These are phyloP conservation scores for Triplophysa bombifrons DNA, from an alignment of 2,797 vertebrate species.

Conservation along the genomic window DNA sequence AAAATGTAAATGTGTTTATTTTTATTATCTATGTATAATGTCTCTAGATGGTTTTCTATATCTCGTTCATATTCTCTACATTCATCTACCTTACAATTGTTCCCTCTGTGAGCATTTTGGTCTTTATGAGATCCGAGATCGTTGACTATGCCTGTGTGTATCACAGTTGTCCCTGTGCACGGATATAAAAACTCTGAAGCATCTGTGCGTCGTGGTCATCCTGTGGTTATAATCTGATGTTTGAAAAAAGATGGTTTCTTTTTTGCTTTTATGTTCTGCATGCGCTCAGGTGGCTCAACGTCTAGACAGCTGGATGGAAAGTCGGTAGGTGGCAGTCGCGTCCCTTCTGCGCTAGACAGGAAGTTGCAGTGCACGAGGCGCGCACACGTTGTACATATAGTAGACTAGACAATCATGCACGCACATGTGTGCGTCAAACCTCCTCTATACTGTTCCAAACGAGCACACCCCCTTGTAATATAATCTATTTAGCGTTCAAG, in stretches of 20 bases:
- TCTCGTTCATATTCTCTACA: too few species aligned
- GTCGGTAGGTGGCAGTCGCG: slow-evolving; percentile 92
- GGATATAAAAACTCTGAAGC: neutral
- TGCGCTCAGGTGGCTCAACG: slow-evolving; percentile 22
- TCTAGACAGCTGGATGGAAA: slow-evolving; percentile 43
- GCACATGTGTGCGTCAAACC: slow-evolving; percentile 48
- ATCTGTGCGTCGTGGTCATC: neutral
- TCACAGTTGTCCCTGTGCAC: too few species aligned
- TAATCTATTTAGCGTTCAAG: slow-evolving; percentile 42
- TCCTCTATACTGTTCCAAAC: slow-evolving; percentile 38
- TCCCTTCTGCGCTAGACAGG: slow-evolving; percentile 71
- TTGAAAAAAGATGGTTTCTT: neutral
- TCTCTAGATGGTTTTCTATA: neutral
- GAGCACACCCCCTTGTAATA: slow-evolving; percentile 39
- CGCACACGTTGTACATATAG: slow-evolving; percentile 28
- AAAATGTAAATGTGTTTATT: too few species aligned
- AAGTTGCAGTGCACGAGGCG: slow-evolving; percentile 47
- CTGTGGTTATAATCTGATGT: slow-evolving; percentile 11
- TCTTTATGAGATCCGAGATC: neutral
- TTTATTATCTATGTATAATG: neutral
- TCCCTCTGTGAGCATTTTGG: too few species aligned
- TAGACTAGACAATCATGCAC: slow-evolving; percentile 26
- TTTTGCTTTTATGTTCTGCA: neutral
- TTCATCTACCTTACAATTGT: too few species aligned
- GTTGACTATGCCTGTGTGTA: neutral